Evolutionary conservation across 2,113 vertebrate species (phyloP), one percentile per base, ranked within the genome.

Genomic region (Sebastes schlegelii): DNA sequence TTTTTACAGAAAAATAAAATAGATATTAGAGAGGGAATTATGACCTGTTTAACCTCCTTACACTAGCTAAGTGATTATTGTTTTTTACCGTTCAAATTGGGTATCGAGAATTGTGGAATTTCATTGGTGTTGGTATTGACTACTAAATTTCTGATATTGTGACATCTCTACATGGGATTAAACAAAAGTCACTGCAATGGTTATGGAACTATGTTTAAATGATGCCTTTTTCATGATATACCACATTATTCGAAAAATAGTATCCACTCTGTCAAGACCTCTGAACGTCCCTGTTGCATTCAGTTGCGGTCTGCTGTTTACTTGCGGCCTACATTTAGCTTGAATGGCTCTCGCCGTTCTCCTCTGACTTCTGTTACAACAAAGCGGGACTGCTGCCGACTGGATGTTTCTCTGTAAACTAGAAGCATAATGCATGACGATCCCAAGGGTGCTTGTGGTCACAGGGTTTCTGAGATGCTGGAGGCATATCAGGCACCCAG

Each of bases 401-500:
- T 73, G 66, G 45, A 80, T 71, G 62, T 49, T 74, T 67, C 57
- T 76, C 68, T 34, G 5, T 76, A 62, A 79, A 65, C 34, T 46
- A 11, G 78, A 55, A 46, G 69, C 78, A 60, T 8, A 51, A 26
- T 60, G 55, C 57, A 69, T 46, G 10, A 78, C 73, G 72, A 66
- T 78, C 80, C 67, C 72, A 58, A 21, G 70, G 4, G 76, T 14
- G 49, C 52, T 67, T 34, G 46, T 48, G 57, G 79, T 72, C 82
- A 74, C 54, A 60, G 54, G 64, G 55, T 71, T 77, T 68, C 48
- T 49, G 51, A 70, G 74, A 74, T 63, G 72, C 73, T 71, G 51
- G 61, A 78, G 67, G 66, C 68, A 19, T 46, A 54, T 67, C 57
- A 60, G 69, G 21, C 57, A 66, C 68, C 34, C 67, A 74, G 62